Conservation (phyloP, 2,113 vertebrate species). For the Gallinago media region DNA sequence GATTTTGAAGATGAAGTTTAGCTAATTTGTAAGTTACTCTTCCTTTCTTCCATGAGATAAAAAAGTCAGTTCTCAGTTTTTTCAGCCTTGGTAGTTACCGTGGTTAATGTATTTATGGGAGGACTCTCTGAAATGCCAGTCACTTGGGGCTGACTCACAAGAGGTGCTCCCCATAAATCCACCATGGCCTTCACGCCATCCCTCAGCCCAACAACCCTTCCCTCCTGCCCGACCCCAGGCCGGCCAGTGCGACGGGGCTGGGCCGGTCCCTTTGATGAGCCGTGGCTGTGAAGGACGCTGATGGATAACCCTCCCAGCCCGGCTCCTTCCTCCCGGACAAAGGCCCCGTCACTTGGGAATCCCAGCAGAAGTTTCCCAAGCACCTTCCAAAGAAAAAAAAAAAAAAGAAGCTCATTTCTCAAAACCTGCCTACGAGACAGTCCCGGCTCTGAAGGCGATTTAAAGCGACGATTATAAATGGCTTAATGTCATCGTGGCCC, state of each 20-base stretch:
- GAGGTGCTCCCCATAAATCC: constrained; percentile 64
- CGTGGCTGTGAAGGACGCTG: constrained; percentile 25
- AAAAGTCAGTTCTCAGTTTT: neutral
- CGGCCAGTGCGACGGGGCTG: constrained; percentile 41
- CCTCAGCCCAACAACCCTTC: constrained; percentile 33
- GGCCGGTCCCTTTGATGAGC: constrained; percentile 58
- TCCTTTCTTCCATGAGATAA: neutral
- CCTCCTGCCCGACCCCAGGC: constrained; percentile 6
- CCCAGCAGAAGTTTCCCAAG: constrained; percentile 61
- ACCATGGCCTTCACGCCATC: neutral
- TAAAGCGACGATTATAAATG: constrained; percentile 25
- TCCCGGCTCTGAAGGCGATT: neutral
- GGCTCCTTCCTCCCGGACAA: constrained; percentile 50
- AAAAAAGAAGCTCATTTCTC: constrained; percentile 33
- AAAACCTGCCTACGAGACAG: constrained; percentile 8
- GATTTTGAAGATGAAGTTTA: neutral
- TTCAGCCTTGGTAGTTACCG: rapidly evolving
- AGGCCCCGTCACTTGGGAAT: constrained; percentile 49
- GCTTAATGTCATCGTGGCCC: neutral
- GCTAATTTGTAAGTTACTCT: neutral
- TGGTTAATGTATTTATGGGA: neutral
- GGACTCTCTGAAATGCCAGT: constrained; percentile 41
- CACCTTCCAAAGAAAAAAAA: constrained; percentile 55
- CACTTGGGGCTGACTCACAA: constrained; percentile 65
- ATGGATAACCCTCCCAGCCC: constrained; percentile 41